Conservation (phyloP, 2,797 vertebrate genomes). For the Cirrhinus molitorella region DNA sequence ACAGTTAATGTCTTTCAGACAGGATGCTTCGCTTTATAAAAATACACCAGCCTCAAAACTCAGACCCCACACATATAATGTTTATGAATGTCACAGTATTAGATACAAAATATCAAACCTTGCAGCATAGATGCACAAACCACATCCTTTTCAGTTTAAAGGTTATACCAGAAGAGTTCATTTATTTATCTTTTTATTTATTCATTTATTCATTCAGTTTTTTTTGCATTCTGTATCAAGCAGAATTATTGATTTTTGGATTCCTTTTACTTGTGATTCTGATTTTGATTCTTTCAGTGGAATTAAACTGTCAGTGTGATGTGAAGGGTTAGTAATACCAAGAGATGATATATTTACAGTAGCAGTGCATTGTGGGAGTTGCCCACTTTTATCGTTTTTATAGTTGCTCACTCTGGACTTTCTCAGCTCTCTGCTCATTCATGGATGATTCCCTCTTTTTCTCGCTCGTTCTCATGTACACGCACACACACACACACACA, state of each 20-base stretch:
- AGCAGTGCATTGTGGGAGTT: neutral
- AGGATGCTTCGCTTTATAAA: too few relatives aligned
- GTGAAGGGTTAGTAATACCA: neutral
- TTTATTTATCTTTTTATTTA: neutral
- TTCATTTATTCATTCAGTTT: neutral
- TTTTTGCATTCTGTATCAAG: neutral
- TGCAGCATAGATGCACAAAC: too few relatives aligned
- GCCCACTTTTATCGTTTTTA: neutral
- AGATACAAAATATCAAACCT: too few relatives aligned
- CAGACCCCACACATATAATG: too few relatives aligned
- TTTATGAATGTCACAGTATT: too few relatives aligned
- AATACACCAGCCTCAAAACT: too few relatives aligned
- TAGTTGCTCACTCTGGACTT: conserved; percentile 3
- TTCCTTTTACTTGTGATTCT: neutral
- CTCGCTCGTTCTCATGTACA: neutral
- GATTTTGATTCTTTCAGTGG: neutral
- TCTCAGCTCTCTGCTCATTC: conserved; percentile 9
- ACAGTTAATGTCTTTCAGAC: too few relatives aligned
- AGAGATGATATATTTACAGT: neutral
- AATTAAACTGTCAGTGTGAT: neutral
- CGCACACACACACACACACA: neutral
- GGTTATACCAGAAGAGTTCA: neutral
- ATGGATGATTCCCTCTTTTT: conserved; percentile 1
- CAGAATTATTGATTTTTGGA: neutral
- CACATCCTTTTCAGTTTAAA: neutral